phyloP scores from a whole-genome alignment of 2,113 vertebrate species.

The Austrofundulus limnaeus region DNA sequence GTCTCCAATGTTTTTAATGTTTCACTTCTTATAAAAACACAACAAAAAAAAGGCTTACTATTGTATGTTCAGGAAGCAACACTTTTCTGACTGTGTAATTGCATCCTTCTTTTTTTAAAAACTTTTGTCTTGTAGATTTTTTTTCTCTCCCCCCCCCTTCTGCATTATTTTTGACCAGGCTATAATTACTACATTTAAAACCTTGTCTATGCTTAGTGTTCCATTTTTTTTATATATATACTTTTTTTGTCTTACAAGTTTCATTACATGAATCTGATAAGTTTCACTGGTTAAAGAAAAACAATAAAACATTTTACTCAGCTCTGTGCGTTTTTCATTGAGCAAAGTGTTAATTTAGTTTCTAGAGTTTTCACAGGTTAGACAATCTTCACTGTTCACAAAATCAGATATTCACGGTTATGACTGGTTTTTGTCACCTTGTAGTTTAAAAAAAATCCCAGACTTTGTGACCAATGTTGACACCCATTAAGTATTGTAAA shows the following conservation, averaged over 20 bases:
- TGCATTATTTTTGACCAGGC: constrained; percentile 7
- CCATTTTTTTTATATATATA: not conserved
- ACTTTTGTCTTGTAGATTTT: constrained; percentile 34
- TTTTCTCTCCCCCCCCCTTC: not conserved
- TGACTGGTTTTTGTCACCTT: constrained; percentile 50
- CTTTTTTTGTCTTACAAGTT: constrained; percentile 22
- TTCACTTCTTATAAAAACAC: not conserved
- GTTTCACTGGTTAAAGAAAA: constrained; percentile 15
- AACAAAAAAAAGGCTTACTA: constrained; percentile 2
- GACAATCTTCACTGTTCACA: constrained; percentile 34
- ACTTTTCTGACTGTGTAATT: constrained; percentile 31
- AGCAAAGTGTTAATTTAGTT: constrained; percentile 20
- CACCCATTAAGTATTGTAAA: not conserved
- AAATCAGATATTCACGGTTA: constrained; percentile 21
- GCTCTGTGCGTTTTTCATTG: constrained; percentile 14
- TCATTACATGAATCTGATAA: constrained; percentile 13
- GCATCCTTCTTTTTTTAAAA: constrained; percentile 23
- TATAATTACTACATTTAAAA: constrained; percentile 18
- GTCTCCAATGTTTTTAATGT: too few relatives aligned
- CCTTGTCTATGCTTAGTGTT: constrained; percentile 28
- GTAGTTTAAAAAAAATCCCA: constrained; percentile 44
- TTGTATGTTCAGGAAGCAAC: constrained; percentile 33
- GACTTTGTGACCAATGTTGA: constrained; percentile 12
- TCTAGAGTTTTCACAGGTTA: constrained; percentile 3
- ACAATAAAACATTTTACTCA: constrained; percentile 43